These are phyloP conservation scores for Tipula vernalis DNA, from an alignment of 2,888 invertebrate species.

Conservation along the genomic window DNA sequence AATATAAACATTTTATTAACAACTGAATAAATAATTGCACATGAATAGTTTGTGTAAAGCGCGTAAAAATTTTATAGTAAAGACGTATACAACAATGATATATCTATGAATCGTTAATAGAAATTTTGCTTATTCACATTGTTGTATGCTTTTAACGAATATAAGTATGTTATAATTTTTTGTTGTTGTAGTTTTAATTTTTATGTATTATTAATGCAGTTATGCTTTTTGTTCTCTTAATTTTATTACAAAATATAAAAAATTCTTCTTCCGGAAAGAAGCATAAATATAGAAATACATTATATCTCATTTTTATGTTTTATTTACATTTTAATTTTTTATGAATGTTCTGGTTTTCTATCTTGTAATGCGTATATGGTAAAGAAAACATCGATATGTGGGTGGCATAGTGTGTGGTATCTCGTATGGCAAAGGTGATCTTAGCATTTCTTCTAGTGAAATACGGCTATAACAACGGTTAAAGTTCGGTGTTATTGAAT, in stretches of 20 bases:
- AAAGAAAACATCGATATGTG: background rate
- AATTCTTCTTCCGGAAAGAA: background rate
- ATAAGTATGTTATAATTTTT: background rate
- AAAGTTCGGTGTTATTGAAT: background rate
- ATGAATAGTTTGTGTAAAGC: background rate
- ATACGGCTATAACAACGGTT: background rate
- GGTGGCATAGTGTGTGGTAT: background rate
- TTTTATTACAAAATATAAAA: background rate
- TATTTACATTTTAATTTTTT: background rate
- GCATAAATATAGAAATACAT: background rate
- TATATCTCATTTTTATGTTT: background rate
- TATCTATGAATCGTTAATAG: background rate
- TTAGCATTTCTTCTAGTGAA: background rate
- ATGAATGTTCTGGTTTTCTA: background rate
- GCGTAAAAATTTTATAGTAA: background rate
- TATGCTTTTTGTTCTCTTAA: background rate
- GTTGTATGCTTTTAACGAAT: background rate
- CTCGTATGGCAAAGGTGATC: background rate
- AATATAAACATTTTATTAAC: background rate
- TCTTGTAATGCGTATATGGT: background rate
- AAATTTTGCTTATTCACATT: background rate
- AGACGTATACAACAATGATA: too few species aligned
- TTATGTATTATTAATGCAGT: background rate
- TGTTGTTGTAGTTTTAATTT: background rate
- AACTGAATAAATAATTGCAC: background rate